A percentile compares a stretch with the other conserved stretches of the same genome.
Evolutionary conservation across 2,888 invertebrate genomes (phyloP).

Genomic region (Notodonta dromedarius): DNA sequence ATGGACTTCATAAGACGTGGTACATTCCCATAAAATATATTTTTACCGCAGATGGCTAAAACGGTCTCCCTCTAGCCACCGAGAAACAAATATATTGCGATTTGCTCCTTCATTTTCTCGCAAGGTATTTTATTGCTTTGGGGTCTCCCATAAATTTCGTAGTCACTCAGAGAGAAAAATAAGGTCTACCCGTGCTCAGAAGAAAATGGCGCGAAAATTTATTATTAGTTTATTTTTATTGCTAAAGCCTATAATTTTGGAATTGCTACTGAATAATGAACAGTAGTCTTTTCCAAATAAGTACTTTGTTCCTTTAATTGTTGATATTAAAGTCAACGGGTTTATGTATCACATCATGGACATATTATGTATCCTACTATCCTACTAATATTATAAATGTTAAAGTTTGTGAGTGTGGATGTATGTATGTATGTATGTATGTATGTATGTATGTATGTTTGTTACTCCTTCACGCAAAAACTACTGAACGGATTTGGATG

Average conservation of each 20-base stretch:
- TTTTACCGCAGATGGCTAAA: conserved; percentile 70
- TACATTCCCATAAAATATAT: conserved; percentile 65
- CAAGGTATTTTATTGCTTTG: conserved; percentile 83
- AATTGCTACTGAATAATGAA: conserved; percentile 30
- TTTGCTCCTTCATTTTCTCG: conserved; percentile 83
- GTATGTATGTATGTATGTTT: too few species aligned
- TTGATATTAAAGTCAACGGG: neutral
- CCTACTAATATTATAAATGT: too few species aligned
- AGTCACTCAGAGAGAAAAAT: conserved; percentile 81
- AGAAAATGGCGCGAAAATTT: conserved; percentile 75
- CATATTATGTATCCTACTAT: too few species aligned
- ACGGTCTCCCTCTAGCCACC: conserved; percentile 74
- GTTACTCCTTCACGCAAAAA: too few species aligned
- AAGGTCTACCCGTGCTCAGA: conserved; percentile 67
- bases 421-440: too few species aligned
- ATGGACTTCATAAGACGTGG: conserved; percentile 58
- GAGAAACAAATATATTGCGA: conserved; percentile 82
- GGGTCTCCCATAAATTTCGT: conserved; percentile 81
- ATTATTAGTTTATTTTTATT: conserved; percentile 75
- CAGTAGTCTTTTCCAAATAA: conserved; percentile 5
- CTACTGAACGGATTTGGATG: too few species aligned
- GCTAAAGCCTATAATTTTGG: conserved; percentile 51
- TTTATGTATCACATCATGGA: too few species aligned
- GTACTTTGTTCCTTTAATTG: neutral
- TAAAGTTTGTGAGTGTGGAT: too few species aligned